Evolutionary conservation across 2,888 invertebrate genomes (phyloP).

Genomic region (Steromphala cineraria): DNA sequence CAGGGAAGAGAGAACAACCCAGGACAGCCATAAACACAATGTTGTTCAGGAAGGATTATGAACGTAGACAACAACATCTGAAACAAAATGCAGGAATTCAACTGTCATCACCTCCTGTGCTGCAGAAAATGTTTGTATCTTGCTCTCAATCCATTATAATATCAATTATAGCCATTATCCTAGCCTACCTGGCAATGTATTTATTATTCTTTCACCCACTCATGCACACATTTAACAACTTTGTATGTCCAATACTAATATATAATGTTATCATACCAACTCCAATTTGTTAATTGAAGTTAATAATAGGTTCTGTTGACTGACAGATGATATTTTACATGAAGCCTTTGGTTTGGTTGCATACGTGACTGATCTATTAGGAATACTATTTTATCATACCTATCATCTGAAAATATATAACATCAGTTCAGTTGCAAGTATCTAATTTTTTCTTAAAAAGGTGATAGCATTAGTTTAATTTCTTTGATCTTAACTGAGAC

Average conservation of each 20-base stretch:
- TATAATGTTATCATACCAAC: no score
- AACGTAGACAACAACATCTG: slow-evolving; percentile 53
- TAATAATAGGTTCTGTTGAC: no score
- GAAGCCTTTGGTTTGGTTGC: no score
- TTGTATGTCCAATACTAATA: neutral
- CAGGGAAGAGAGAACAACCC: slow-evolving; percentile 37
- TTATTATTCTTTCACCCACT: neutral
- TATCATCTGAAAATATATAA: no score
- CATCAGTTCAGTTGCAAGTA: no score
- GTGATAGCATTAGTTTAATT: no score
- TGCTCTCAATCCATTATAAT: neutral
- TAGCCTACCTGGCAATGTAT: neutral
- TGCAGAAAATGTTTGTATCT: slow-evolving; percentile 30
- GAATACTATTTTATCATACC: no score
- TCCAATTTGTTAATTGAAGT: no score
- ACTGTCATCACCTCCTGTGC: slow-evolving; percentile 38
- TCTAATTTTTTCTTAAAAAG: no score
- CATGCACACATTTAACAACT: neutral
- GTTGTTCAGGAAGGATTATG: slow-evolving; percentile 62
- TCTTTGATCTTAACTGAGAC: no score
- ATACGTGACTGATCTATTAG: no score
- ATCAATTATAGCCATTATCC: neutral
- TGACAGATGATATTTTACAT: no score
- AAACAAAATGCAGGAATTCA: slow-evolving; percentile 47
- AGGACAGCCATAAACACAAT: slow-evolving; percentile 53